Evolutionary conservation across 1,140 invertebrate genomes (phyloP), one percentile per base, ranked within the genome.

Genomic region (Whitmania pigra): DNA sequence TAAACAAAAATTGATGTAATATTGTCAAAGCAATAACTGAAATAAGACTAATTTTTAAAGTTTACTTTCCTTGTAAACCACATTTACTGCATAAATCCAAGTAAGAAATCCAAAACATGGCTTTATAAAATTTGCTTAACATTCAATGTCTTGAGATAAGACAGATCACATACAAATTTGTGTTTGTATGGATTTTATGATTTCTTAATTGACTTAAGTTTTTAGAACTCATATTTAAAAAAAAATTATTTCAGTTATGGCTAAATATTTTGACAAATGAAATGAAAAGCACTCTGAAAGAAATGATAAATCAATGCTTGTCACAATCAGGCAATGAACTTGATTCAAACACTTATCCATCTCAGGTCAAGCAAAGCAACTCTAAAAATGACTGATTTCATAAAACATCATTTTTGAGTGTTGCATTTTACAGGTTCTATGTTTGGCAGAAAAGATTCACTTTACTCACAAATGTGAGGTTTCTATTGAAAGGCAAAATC

Each of bases 391-490:
- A 36, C 6, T 36, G 31, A 36, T 36, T 36, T 36, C 31, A 3
- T 36, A 15, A 49, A 49, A 49, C 2, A 13, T 49, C 9, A 49
- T 49, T 13, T 49, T 49, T 49, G 31, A 36, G 31, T 36, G 9
- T 49, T 49, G 43, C 13, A 17, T 17, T 49, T 49, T 49, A 18
- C 77, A 95, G 86, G 88, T 96, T 76, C 80, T 96, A 31, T 87
- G 86, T 74, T 76, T 89, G 40, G 82, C 84, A 18, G 87, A 88
- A 74, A 81, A 84, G 76, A 88, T 95, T 20, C 82, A 87, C 27
- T 97, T 96, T 80, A 93, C 91, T 3, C 86, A 87, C 73, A 86
- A 87, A 78, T 87, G 88, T 77, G 94, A 97, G 83, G 87, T 88
- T 76, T 88, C 91, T 5, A 90, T 96, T 73, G 79, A 79, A 2